phyloP scores from a whole-genome alignment of 2,797 vertebrate species.

The Bradypodion ventrale region DNA sequence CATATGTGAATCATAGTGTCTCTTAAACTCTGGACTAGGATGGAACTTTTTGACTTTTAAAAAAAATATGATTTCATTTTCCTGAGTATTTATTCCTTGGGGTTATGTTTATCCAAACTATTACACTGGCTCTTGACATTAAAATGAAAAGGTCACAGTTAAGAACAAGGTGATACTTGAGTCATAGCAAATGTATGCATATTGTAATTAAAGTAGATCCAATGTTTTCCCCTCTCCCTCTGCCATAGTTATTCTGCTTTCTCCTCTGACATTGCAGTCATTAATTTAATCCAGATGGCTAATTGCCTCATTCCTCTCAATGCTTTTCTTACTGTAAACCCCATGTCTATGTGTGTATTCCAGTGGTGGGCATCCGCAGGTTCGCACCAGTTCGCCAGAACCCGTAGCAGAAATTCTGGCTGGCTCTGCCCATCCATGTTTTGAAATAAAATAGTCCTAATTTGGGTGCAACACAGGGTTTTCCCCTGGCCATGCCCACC shows the following conservation, averaged over 20 bases:
- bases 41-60: too few species aligned
- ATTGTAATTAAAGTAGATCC: conserved; percentile 27
- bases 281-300: conserved; percentile 22
- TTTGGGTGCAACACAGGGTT: too few species aligned
- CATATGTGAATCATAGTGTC: too few species aligned
- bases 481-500: too few species aligned
- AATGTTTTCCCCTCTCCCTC: conserved; percentile 15
- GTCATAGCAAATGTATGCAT: not conserved
- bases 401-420: too few species aligned
- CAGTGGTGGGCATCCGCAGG: too few species aligned
- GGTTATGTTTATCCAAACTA: not conserved
- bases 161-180: not conserved
- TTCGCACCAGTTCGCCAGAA: too few species aligned
- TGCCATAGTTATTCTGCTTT: conserved; percentile 6
- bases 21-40: too few species aligned
- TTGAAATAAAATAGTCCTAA: too few species aligned
- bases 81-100: not conserved
- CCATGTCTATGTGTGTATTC: not conserved
- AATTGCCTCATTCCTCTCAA: conserved; percentile 29
- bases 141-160: not conserved
- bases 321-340: conserved; percentile 19
- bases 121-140: not conserved
- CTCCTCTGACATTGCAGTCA: conserved; percentile 13
- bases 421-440: too few species aligned
- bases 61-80: not conserved